Percentiles rank a stretch among this genome's conserved stretches.
Evolutionary conservation across 2,113 vertebrate species (phyloP).

Genomic region (Corythornis cristatus): DNA sequence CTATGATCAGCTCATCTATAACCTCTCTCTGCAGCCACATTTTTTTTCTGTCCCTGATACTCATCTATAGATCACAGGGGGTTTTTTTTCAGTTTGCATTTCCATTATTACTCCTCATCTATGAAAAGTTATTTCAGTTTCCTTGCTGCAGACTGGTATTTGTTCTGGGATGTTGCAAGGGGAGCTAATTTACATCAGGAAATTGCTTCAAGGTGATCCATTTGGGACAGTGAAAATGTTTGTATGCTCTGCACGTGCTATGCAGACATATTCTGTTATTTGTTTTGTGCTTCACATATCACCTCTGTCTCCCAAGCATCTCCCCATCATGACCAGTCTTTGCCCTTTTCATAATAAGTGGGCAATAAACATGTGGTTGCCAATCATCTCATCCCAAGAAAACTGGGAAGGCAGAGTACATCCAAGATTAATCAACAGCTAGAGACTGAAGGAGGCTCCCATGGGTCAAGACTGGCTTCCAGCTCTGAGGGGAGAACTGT

Average conservation of each 20-base stretch:
- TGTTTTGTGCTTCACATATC: background rate
- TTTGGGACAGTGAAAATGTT: background rate
- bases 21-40: background rate
- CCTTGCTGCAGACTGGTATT: background rate
- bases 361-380: background rate
- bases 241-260: background rate
- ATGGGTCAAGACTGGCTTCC: background rate
- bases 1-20: background rate
- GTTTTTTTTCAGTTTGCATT: background rate
- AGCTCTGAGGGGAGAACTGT: background rate
- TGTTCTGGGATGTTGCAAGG: conserved; percentile 27
- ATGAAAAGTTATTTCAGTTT: background rate
- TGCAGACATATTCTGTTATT: background rate
- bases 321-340: background rate
- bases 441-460: background rate
- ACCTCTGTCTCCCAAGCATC: background rate
- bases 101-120: background rate
- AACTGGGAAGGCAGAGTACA: background rate
- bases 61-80: background rate
- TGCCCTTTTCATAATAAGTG: background rate
- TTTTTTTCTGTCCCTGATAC: background rate
- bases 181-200: conserved; percentile 31
- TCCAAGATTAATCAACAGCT: background rate
- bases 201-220: conserved; percentile 31
- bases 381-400: background rate